These are phyloP conservation scores for Epinephelus coioides DNA, from an alignment of 2,797 vertebrate genomes.

Conservation along the genomic window DNA sequence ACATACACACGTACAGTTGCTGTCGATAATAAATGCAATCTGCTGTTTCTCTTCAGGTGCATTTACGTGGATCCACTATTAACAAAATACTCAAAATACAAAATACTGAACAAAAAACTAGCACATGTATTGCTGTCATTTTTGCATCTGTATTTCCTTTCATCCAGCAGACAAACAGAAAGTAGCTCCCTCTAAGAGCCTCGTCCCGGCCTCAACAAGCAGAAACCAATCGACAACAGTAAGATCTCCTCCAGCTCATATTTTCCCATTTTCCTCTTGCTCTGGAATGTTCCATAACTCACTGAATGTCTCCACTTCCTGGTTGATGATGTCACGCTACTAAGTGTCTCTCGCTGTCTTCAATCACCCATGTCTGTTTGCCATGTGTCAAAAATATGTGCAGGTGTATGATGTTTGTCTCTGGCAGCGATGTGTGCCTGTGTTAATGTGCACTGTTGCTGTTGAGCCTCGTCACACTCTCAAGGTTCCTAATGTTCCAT, in stretches of 20 bases:
- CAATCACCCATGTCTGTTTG: slow-evolving; percentile 73
- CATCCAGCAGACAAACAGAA: slow-evolving; percentile 91
- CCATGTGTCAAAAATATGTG: slow-evolving; percentile 53
- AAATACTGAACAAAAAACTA: neutral
- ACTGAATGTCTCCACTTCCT: slow-evolving; percentile 76
- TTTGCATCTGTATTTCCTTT: neutral
- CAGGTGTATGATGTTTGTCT: slow-evolving; percentile 65
- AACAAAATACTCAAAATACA: too few species aligned
- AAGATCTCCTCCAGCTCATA: slow-evolving; percentile 77
- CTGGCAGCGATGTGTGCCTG: slow-evolving; percentile 45
- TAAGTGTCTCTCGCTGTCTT: slow-evolving; percentile 77
- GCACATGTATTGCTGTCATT: neutral
- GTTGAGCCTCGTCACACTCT: slow-evolving; percentile 48
- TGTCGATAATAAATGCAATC: neutral
- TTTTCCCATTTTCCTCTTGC: slow-evolving; percentile 47
- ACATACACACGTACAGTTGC: slow-evolving; percentile 6
- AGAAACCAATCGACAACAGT: slow-evolving; percentile 92
- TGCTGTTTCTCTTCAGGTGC: neutral
- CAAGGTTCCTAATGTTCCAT: slow-evolving; percentile 58
- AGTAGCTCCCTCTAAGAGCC: slow-evolving; percentile 81
- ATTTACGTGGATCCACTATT: too few species aligned
- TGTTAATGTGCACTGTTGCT: slow-evolving; percentile 69
- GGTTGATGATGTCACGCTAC: slow-evolving; percentile 81
- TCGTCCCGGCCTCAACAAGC: slow-evolving; percentile 79
- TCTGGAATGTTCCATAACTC: slow-evolving; percentile 81